Percentiles rank a stretch among this genome's conserved stretches.
Conservation (phyloP, 2,113 vertebrate genomes). For the Ctenodactylus gundi region DNA sequence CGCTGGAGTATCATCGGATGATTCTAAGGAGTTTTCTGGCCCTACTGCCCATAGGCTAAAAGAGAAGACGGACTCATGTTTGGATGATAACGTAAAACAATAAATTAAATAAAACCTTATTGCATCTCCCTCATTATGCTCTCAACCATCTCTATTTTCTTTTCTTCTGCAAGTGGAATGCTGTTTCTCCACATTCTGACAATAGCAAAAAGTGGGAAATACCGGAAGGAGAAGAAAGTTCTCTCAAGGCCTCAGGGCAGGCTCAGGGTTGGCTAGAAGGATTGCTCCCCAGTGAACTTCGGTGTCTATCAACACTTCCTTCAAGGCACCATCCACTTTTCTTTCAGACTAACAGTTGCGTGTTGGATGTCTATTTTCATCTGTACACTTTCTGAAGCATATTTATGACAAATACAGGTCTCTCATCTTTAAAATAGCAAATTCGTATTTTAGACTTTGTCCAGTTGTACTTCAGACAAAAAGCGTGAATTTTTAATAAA, state of each 20-base stretch:
- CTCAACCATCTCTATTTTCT: neutral
- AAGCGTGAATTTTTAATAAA: neutral
- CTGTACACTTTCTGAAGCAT: neutral
- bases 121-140: neutral
- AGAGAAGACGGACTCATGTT: neutral
- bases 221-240: slow-evolving; percentile 67
- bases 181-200: slow-evolving; percentile 64
- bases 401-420: neutral
- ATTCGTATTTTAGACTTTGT: neutral
- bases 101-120: neutral
- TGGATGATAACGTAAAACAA: neutral
- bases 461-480: slow-evolving; percentile 28
- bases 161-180: slow-evolving; percentile 3
- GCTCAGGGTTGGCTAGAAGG: slow-evolving; percentile 65
- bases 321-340: neutral
- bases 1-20: neutral
- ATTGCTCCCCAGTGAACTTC: slow-evolving; percentile 67
- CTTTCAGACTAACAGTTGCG: neutral
- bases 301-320: slow-evolving; percentile 68
- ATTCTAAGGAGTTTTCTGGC: neutral
- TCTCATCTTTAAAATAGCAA: neutral
- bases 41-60: neutral
- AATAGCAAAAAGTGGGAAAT: neutral
- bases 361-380: neutral
- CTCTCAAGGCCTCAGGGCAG: slow-evolving; percentile 78